Base-by-base conservation (phyloP, 2,113 vertebrate species). In the Brachypteracias leptosomus region DNA sequence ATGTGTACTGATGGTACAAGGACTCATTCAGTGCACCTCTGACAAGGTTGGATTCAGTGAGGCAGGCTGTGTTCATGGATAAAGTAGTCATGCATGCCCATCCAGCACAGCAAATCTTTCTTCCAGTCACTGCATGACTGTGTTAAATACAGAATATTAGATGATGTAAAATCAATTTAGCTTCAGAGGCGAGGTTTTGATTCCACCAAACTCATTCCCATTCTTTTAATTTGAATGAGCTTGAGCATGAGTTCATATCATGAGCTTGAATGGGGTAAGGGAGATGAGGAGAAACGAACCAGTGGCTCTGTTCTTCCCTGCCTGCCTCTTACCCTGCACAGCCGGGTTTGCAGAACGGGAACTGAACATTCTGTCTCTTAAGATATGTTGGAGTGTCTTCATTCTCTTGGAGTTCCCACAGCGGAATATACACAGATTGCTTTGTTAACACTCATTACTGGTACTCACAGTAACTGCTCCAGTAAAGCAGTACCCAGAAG, bases 401-500 rank as follows among this genome's bases (percentile, higher is more conserved):
- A 36, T 70, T 88, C 25, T 57, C 35, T 51, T 22, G 78, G 35
- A 82, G 38, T 40, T 90, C 42, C 74, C 47, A 20, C 14, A 92
- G 63, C 46, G 5, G 6, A 79, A 22, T 38, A n/a, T 22, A 51
- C 14, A 20, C 52, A 94, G 80, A 68, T 59, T 89, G 61, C 72
- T 95, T 89, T 49, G 78, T 87, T 96, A 96, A 94, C 87, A 65
- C 57, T 5, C 91, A 95, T 95, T 47, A 40, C 51, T 38, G 16
- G 58, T 89, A 68, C 76, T 83, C 67, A 38, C 51, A 87, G 67
- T 36, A 95, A 93, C 89, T 95, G 80, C 76, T 93, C 68, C 52
- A 65, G 47, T 40, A 47, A 35, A 95, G 59, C 66, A 88, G 80
- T 79, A 85, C 62, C 85, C 85, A 71, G 73, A 7, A 95, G 61